Evolutionary conservation across 2,113 vertebrate species (phyloP).

Genomic region (Galbula dea): DNA sequence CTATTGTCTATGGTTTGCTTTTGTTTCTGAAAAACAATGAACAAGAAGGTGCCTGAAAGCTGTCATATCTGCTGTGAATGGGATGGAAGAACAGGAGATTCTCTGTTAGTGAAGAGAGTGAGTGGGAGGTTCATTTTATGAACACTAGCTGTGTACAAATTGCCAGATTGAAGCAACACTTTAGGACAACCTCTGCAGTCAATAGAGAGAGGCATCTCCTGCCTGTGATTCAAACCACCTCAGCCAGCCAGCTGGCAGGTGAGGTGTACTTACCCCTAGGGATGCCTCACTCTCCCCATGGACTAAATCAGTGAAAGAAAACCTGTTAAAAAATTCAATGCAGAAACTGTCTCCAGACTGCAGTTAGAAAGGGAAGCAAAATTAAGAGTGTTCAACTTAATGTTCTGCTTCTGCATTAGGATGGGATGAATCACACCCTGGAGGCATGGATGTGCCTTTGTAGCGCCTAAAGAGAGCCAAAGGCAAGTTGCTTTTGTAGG

Average conservation of each 20-base stretch:
- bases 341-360: background rate
- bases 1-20: background rate
- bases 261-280: background rate
- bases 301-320: background rate
- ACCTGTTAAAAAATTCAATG: background rate
- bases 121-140: background rate
- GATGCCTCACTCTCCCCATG: background rate
- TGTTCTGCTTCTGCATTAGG: background rate
- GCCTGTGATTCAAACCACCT: background rate
- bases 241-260: background rate
- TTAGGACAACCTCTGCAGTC: background rate
- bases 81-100: background rate
- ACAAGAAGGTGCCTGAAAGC: background rate
- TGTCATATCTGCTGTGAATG: background rate
- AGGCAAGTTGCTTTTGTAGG: background rate
- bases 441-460: background rate
- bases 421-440: slow-evolving; percentile 1
- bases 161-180: background rate
- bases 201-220: background rate
- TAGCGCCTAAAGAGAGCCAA: background rate
- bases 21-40: background rate
- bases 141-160: background rate
- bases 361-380: slow-evolving; percentile 30
- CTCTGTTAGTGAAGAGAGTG: background rate
- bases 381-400: slow-evolving; percentile 14